phyloP scores from a whole-genome alignment of 2,797 vertebrate species.

The Chromis chromis region DNA sequence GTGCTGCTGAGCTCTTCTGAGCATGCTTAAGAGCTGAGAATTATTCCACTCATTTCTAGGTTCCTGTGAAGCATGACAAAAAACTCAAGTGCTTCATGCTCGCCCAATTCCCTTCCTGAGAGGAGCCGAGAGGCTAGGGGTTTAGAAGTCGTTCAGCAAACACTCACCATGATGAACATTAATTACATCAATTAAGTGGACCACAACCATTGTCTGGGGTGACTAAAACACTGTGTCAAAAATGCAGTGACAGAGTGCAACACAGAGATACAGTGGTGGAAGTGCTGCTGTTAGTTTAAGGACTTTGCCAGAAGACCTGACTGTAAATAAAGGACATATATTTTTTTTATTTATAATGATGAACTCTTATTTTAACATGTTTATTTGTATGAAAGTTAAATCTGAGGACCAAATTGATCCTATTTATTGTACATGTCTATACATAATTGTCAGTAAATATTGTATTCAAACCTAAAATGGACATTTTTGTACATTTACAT shows the following conservation, averaged over 20 bases:
- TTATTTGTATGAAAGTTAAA: neutral
- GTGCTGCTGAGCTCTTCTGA: conserved; percentile 76
- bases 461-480: neutral
- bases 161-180: conserved; percentile 77
- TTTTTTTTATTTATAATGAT: neutral
- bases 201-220: conserved; percentile 66
- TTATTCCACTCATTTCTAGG: conserved; percentile 82
- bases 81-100: conserved; percentile 78
- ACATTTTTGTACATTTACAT: neutral
- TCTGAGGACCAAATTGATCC: neutral
- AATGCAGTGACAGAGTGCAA: conserved; percentile 43
- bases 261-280: conserved; percentile 18
- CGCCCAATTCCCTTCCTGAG: conserved; percentile 75
- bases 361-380: neutral
- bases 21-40: conserved; percentile 78
- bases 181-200: conserved; percentile 82
- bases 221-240: conserved; percentile 57
- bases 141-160: conserved; percentile 77
- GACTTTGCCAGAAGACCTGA: conserved; percentile 25
- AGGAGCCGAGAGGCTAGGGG: conserved; percentile 70
- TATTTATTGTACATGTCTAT: neutral
- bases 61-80: conserved; percentile 81
- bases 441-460: neutral
- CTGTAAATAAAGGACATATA: neutral
- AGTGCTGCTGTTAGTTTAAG: conserved; percentile 43